phyloP scores from a whole-genome alignment of 2,113 vertebrate species.

The Mionectes macconnelli region DNA sequence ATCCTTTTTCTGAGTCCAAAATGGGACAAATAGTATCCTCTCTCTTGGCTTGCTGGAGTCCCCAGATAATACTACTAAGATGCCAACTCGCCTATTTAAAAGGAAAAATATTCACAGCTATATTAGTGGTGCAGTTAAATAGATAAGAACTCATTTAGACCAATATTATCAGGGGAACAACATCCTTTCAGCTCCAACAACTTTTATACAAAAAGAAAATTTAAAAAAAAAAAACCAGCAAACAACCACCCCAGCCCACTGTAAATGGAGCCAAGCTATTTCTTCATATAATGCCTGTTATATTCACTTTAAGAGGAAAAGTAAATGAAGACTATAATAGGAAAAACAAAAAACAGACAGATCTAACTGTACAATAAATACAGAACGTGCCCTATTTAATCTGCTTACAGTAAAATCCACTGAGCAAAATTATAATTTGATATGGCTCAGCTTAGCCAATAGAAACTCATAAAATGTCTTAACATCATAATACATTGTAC shows the following conservation, averaged over 20 bases:
- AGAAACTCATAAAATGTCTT: slow-evolving; percentile 76
- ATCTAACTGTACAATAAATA: slow-evolving; percentile 43
- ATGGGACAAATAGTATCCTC: not conserved
- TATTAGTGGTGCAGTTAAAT: slow-evolving; percentile 10
- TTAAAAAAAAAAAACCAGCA: not conserved
- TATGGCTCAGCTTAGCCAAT: slow-evolving; percentile 74
- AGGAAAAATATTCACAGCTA: slow-evolving; percentile 10
- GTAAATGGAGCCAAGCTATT: slow-evolving; percentile 16
- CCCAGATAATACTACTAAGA: not conserved
- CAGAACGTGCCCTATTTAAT: slow-evolving; percentile 71
- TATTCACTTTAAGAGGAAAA: slow-evolving; percentile 50
- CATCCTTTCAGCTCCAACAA: slow-evolving; percentile 28
- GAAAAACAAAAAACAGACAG: slow-evolving; percentile 59
- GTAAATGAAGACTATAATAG: slow-evolving; percentile 57
- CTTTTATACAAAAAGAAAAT: not conserved
- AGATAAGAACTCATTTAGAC: slow-evolving; percentile 31
- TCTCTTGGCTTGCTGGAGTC: not conserved
- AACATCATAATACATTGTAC: slow-evolving; percentile 75
- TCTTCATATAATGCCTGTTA: slow-evolving; percentile 13
- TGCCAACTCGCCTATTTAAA: not conserved
- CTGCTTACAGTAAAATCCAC: slow-evolving; percentile 77
- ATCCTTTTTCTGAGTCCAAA: not conserved
- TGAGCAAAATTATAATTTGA: slow-evolving; percentile 80
- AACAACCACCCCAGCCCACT: not conserved
- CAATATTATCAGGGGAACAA: slow-evolving; percentile 15